Conservation (phyloP, 2,797 vertebrate species). For the Centroberyx gerrardi region DNA sequence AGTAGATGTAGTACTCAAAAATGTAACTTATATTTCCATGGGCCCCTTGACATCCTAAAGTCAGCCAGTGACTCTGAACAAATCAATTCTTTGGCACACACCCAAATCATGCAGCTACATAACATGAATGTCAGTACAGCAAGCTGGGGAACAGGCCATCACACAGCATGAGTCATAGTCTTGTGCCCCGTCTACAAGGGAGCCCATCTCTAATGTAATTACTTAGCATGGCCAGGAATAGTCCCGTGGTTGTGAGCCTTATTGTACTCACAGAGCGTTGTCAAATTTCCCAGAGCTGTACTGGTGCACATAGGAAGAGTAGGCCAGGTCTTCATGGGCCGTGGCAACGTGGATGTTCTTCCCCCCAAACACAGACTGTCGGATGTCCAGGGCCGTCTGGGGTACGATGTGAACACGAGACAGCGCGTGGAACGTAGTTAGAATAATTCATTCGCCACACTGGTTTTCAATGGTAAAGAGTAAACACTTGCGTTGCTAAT, state of each 20-base stretch:
- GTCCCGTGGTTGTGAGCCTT: background rate
- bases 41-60: background rate
- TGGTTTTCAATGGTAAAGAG: background rate
- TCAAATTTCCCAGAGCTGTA: slow-evolving; percentile 99
- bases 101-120: background rate
- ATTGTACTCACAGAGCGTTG: slow-evolving; percentile 96
- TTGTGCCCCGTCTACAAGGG: slow-evolving; percentile 23
- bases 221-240: slow-evolving; percentile 26
- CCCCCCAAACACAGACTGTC: slow-evolving; percentile 98
- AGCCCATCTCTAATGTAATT: slow-evolving; percentile 39
- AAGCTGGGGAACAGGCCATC: background rate
- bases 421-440: background rate
- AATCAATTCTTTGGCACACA: background rate
- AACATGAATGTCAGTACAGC: background rate
- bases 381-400: slow-evolving; percentile 97
- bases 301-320: slow-evolving; percentile 99
- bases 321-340: slow-evolving; percentile 97
- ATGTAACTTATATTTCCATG: background rate
- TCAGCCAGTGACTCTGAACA: background rate
- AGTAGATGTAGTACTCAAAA: background rate
- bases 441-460: background rate
- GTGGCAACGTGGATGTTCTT: slow-evolving; percentile 99
- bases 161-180: slow-evolving; percentile 25
- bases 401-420: slow-evolving; percentile 31
- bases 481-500: background rate